Conservation (phyloP, 1,140 invertebrate species). For the Pogonomyrmex barbatus region DNA sequence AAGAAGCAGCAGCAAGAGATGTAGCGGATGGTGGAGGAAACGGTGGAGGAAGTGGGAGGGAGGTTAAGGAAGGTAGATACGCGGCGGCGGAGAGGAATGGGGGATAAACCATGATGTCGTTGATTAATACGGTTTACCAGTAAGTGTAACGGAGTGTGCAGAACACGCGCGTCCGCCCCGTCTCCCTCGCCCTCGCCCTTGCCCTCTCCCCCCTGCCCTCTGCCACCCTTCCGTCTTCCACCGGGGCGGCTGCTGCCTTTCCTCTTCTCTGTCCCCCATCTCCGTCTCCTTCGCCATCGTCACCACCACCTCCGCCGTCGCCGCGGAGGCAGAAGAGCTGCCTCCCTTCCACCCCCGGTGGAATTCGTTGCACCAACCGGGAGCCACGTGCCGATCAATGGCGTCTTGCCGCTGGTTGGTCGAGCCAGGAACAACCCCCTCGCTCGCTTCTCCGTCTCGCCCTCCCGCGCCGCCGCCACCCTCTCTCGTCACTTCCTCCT, state of each 20-base stretch:
- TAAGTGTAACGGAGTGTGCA: conserved; percentile 87
- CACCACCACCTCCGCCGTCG: conserved; percentile 59
- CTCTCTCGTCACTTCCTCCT: conserved; percentile 35
- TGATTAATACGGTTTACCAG: conserved; percentile 87
- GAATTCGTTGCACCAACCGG: conserved; percentile 74
- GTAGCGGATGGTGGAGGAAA: conserved; percentile 75
- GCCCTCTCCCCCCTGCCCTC: conserved; percentile 29
- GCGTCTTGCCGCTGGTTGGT: conserved; percentile 85
- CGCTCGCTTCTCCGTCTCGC: conserved; percentile 63
- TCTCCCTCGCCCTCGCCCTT: not conserved
- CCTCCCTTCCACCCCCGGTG: conserved; percentile 68
- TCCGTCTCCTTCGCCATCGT: conserved; percentile 44
- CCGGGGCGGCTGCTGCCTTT: conserved; percentile 65
- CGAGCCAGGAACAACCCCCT: conserved; percentile 81
- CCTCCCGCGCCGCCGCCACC: conserved; percentile 19
- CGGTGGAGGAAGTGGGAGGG: conserved; percentile 49
- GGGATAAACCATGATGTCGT: conserved; percentile 86
- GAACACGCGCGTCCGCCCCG: conserved; percentile 76
- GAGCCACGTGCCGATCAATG: conserved; percentile 86
- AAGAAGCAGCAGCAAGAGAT: conserved; percentile 53
- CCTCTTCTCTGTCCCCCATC: conserved; percentile 62
- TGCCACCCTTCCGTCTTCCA: conserved; percentile 48
- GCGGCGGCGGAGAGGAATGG: conserved; percentile 68
- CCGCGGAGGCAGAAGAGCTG: conserved; percentile 55
- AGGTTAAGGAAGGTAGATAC: conserved; percentile 69